These are phyloP conservation scores for Megastigmus dorsalis DNA, from an alignment of 2,888 invertebrate species.

Conservation along the genomic window DNA sequence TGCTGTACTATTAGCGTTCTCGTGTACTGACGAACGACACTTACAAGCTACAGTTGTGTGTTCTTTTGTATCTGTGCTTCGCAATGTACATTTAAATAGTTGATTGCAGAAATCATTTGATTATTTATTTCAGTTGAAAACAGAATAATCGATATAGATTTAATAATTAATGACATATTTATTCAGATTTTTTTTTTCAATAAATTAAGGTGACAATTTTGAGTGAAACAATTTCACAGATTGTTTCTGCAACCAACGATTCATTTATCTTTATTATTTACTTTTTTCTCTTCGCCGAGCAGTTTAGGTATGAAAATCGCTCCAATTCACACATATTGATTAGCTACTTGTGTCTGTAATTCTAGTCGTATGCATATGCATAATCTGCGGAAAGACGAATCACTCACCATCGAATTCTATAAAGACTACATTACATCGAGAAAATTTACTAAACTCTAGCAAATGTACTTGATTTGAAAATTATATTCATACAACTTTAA, in stretches of 20 bases:
- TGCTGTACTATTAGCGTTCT: not conserved
- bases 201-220: not conserved
- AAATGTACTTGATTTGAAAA: too few relatives aligned
- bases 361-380: conserved; percentile 8
- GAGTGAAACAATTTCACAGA: conserved; percentile 3
- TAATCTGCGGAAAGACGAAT: conserved; percentile 21
- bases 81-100: conserved; percentile 26
- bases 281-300: not conserved
- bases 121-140: conserved; percentile 2
- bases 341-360: conserved; percentile 22
- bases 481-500: too few relatives aligned
- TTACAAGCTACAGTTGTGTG: conserved; percentile 23
- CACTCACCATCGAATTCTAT: not conserved
- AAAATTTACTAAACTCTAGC: too few relatives aligned
- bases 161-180: not conserved
- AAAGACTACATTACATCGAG: conserved; percentile 4
- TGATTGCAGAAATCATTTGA: conserved; percentile 26
- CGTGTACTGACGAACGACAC: conserved; percentile 7
- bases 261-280: conserved; percentile 7
- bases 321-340: conserved; percentile 13
- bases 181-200: not conserved
- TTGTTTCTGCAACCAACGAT: conserved; percentile 25
- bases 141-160: conserved; percentile 1
- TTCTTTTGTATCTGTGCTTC: conserved; percentile 6
- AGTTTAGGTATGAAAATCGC: conserved; percentile 20